A percentile compares a stretch with the other conserved stretches of the same genome.
phyloP scores from a whole-genome alignment of 2,797 vertebrate species.

The Hylomyscus alleni region DNA sequence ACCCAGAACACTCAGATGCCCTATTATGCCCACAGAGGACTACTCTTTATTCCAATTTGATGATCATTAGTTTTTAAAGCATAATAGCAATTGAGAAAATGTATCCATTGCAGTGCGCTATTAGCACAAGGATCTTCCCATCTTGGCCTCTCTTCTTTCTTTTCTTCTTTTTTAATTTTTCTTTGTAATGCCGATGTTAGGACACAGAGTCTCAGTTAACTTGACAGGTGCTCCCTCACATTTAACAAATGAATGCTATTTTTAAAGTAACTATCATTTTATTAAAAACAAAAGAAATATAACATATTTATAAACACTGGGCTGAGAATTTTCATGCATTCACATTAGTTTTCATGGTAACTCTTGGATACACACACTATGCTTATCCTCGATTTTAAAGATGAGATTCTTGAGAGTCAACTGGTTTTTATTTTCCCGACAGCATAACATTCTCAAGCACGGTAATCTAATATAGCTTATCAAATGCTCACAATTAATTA shows the following conservation, averaged over 20 bases:
- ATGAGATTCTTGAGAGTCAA: background rate
- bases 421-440: slow-evolving; percentile 4
- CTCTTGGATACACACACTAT: background rate
- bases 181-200: background rate
- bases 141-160: background rate
- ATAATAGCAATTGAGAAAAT: background rate
- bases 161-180: background rate
- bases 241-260: slow-evolving; percentile 39
- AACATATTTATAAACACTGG: background rate
- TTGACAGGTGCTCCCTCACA: background rate
- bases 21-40: background rate
- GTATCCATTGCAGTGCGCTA: background rate
- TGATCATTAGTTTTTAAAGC: background rate
- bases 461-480: background rate
- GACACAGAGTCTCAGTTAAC: background rate
- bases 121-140: background rate
- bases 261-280: slow-evolving; percentile 9
- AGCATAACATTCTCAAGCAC: background rate
- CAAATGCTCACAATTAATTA: background rate
- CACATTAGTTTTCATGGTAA: background rate
- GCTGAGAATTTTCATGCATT: background rate
- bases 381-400: slow-evolving; percentile 2
- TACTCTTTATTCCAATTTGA: background rate
- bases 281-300: background rate
- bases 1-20: background rate